A percentile compares a stretch with the other conserved stretches of the same genome.
phyloP scores from a whole-genome alignment of 2,888 invertebrate genomes.

The Osmoderma eremita region DNA sequence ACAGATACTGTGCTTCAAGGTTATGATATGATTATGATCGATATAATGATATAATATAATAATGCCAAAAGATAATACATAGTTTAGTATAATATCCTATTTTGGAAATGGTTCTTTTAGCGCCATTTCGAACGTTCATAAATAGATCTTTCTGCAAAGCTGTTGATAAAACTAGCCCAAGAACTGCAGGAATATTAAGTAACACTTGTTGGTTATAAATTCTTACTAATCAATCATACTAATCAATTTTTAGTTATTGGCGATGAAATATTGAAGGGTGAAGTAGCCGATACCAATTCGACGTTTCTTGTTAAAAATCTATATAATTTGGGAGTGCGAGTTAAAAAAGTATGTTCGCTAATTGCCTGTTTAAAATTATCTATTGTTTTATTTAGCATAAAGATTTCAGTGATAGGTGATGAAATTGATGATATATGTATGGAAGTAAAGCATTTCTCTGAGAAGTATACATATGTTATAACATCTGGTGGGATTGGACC shows the following conservation, averaged over 20 bases:
- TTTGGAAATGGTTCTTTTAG: conserved; percentile 14
- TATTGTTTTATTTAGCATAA: conserved; percentile 29
- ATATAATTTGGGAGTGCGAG: conserved; percentile 71
- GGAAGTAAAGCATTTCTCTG: conserved; percentile 72
- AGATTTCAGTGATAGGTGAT: conserved; percentile 76
- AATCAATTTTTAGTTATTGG: conserved; percentile 71
- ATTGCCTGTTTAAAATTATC: conserved; percentile 13
- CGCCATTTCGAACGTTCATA: conserved; percentile 11
- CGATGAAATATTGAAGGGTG: conserved; percentile 81
- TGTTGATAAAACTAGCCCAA: conserved; percentile 5
- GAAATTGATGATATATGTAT: conserved; percentile 70
- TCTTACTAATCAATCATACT: neutral
- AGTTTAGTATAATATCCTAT: neutral
- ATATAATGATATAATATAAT: neutral
- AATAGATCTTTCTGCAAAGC: conserved; percentile 21
- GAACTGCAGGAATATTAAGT: conserved; percentile 42
- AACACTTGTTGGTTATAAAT: conserved; percentile 33
- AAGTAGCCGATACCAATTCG: conserved; percentile 76
- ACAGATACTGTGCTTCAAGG: too few relatives aligned
- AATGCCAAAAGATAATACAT: neutral
- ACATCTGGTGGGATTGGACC: conserved; percentile 83
- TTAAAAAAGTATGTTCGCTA: conserved; percentile 65
- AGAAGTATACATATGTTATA: conserved; percentile 72
- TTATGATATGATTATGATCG: too few relatives aligned
- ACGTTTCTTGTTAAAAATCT: conserved; percentile 70